A percentile compares a stretch with the other conserved stretches of the same genome.
These are phyloP conservation scores for Drosophila takahashii DNA, from an alignment of 1,140 invertebrate species.

Conservation along the genomic window DNA sequence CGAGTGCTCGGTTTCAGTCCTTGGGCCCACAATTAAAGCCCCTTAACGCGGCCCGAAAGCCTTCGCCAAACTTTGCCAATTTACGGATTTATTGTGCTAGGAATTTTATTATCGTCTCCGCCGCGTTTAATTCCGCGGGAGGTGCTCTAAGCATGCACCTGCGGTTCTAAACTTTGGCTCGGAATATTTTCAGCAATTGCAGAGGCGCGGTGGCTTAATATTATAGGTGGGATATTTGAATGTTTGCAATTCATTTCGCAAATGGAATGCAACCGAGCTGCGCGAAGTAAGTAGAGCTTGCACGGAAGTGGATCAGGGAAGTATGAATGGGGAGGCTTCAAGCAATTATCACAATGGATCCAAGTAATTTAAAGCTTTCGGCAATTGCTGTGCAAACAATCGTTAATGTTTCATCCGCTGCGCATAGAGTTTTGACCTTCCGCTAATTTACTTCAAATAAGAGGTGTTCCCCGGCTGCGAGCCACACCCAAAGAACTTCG, in stretches of 20 bases:
- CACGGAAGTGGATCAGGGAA: not conserved
- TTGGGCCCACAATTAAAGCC: constrained; percentile 55
- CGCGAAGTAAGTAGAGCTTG: not conserved
- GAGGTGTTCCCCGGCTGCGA: constrained; percentile 38
- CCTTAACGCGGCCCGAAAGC: constrained; percentile 27
- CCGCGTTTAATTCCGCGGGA: constrained; percentile 23
- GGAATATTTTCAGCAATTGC: constrained; percentile 60
- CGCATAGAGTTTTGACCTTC: constrained; percentile 59
- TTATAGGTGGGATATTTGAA: constrained; percentile 34
- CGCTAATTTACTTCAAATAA: constrained; percentile 71
- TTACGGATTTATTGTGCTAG: constrained; percentile 76
- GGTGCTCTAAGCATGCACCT: constrained; percentile 63
- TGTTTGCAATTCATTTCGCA: constrained; percentile 68
- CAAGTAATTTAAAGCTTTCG: constrained; percentile 44
- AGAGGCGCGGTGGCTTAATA: constrained; percentile 2
- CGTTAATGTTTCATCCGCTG: constrained; percentile 56
- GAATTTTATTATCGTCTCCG: constrained; percentile 68
- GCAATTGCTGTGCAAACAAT: constrained; percentile 66
- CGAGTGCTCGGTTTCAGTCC: not conserved
- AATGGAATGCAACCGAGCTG: constrained; percentile 46
- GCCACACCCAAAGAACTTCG: constrained; percentile 41
- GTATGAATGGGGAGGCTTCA: not conserved
- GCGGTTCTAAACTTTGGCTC: constrained; percentile 59
- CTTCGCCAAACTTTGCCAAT: constrained; percentile 67
- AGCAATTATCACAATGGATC: constrained; percentile 35